Base-by-base conservation (phyloP, 2,113 vertebrate genomes). In the Antigone vipio region DNA sequence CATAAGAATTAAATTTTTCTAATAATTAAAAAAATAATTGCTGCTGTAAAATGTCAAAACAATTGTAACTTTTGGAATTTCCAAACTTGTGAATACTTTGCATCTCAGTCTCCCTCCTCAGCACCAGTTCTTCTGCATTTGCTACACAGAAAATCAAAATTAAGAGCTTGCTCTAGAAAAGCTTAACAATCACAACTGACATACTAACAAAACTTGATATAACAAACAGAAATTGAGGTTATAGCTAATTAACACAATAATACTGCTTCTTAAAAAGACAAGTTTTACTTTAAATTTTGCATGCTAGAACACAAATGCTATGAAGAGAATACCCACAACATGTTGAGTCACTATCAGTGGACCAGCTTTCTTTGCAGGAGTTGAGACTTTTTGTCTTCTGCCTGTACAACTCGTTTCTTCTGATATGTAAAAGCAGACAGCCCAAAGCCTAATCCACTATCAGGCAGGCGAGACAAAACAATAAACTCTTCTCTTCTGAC, bases 391-490 rank as follows among this genome's bases (percentile, higher is more conserved):
- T 47, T 76, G 62, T 50, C 62, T 83, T 95, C 88, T 58, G 63
- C 26, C 53, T 80, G 42, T 55, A 53, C 21, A 90, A 89, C 38
- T 76, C 1, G 0, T 63, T 71, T 81, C 85, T 89, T 87, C 74
- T 93, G 63, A 73, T 89, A 83, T 27, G 82, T 88, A 82, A 92
- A 75, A 82, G 60, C 69, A 87, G 64, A 79, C 66, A 89, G 75
- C 63, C 38, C 62, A 90, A 69, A 85, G 56, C 47, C 71, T 83
- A 88, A 90, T 85, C 50, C 55, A 85, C 75, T 92, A 69, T 47
- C 78, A 90, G 78, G 67, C 71, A 92, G 77, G 26, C 18, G 0
- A 94, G 88, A 88, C 92, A 95, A 96, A 97, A 92, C 63, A 93
- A 90, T 66, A 68, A 91, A 87, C 81, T 91, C 5, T 27, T 42